A percentile compares a stretch with the other conserved stretches of the same genome.
Conservation (phyloP, 1,140 invertebrate genomes). For the Branchinecta lindahli region DNA sequence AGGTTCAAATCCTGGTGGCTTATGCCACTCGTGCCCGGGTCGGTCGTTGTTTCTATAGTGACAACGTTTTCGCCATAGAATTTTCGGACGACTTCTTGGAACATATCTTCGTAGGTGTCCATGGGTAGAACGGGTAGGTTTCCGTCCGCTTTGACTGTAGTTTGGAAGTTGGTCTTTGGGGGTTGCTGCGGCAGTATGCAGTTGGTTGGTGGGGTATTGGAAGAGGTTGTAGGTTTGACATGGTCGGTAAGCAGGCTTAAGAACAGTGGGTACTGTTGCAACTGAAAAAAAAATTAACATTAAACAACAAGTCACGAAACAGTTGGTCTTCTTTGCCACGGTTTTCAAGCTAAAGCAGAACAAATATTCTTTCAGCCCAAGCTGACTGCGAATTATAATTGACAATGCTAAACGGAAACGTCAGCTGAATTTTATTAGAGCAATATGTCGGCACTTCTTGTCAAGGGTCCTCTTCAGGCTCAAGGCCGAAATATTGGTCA, state of each 20-base stretch:
- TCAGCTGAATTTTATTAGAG: no score
- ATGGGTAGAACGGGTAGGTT: constrained; percentile 21
- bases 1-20: constrained; percentile 5
- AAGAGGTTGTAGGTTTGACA: background rate
- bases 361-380: no score
- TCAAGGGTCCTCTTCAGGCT: no score
- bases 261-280: background rate
- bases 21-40: background rate
- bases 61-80: constrained; percentile 58
- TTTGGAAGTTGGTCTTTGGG: background rate
- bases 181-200: background rate
- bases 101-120: constrained; percentile 54
- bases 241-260: background rate
- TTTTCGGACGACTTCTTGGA: constrained; percentile 77
- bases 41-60: background rate
- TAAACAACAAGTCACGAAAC: background rate
- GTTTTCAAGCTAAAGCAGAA: no score
- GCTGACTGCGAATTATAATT: no score
- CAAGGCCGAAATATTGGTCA: no score
- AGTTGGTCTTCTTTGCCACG: no score
- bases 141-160: constrained; percentile 12
- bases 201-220: background rate
- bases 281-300: background rate
- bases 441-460: no score
- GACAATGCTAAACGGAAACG: no score